phyloP scores from a whole-genome alignment of 2,888 invertebrate genomes.

The Allygus modestus region DNA sequence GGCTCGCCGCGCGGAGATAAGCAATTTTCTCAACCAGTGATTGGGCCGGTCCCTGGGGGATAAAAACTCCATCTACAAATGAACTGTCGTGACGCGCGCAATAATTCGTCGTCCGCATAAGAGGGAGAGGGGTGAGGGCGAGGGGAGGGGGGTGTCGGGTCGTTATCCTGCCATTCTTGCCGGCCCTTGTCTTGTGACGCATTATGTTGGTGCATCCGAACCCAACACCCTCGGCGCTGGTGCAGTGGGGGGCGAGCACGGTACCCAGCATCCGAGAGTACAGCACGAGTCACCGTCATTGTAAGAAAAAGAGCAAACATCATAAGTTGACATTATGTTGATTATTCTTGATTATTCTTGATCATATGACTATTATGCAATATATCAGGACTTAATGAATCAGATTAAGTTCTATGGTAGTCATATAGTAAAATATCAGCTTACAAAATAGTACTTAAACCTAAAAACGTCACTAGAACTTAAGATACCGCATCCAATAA shows the following conservation, averaged over 20 bases:
- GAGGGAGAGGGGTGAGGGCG: constrained; percentile 33
- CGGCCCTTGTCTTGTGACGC: constrained; percentile 44
- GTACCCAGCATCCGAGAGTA: no score
- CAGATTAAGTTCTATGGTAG: no score
- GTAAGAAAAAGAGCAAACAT: no score
- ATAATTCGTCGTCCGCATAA: constrained; percentile 78
- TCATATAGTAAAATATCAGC: no score
- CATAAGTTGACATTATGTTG: no score
- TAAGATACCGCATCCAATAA: no score
- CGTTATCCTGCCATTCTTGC: constrained; percentile 52
- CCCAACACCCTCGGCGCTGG: neutral
- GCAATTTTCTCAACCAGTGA: constrained; percentile 85
- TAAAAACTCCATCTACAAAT: constrained; percentile 85
- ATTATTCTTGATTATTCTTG: no score
- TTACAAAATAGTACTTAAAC: no score
- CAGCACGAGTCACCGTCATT: no score
- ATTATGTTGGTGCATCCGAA: constrained; percentile 17
- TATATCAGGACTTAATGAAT: no score
- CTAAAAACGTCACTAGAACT: no score
- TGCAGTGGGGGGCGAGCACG: neutral
- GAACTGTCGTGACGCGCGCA: constrained; percentile 84
- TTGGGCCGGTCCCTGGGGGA: constrained; percentile 81
- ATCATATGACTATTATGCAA: no score
- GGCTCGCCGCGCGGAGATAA: constrained; percentile 75
- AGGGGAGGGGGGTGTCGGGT: constrained; percentile 40